These are phyloP conservation scores for Beroe ovata DNA, from an alignment of 37 sponge, comb jelly and placozoan genomes.

Conservation along the genomic window DNA sequence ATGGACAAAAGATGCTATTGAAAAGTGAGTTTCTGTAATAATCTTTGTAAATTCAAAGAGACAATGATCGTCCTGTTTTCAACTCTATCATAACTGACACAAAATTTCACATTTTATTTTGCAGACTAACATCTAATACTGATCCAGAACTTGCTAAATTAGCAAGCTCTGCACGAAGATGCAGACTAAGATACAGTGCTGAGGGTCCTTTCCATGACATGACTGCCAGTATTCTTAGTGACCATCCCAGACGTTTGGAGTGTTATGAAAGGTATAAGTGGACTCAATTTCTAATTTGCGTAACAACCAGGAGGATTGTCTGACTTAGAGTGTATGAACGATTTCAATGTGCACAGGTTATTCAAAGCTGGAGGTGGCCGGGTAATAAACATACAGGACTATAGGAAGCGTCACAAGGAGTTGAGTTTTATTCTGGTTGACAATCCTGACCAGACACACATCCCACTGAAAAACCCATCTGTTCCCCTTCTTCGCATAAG, in stretches of 20 bases:
- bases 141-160: constrained; percentile 33
- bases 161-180: constrained; percentile 14
- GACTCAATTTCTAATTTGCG: no score
- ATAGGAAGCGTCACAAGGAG: constrained; percentile 10
- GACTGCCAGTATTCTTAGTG: constrained; percentile 43
- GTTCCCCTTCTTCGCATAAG: constrained; percentile 9
- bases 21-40: not conserved
- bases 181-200: constrained; percentile 25
- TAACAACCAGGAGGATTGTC: no score
- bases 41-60: no score
- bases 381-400: constrained; percentile 53
- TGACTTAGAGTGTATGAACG: no score
- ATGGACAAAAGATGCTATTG: constrained; percentile 39
- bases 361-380: constrained; percentile 45
- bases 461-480: constrained; percentile 6
- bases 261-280: constrained; percentile 35
- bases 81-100: no score
- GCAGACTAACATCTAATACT: not conserved
- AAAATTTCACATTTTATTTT: not conserved
- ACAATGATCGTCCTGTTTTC: no score
- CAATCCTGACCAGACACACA: constrained; percentile 41
- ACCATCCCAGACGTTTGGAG: constrained; percentile 33
- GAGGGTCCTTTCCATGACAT: constrained; percentile 35
- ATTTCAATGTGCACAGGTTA: no score
- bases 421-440: constrained; percentile 30